Evolutionary conservation across 2,113 vertebrate species (phyloP).

Genomic region (Pyxicephalus adspersus): DNA sequence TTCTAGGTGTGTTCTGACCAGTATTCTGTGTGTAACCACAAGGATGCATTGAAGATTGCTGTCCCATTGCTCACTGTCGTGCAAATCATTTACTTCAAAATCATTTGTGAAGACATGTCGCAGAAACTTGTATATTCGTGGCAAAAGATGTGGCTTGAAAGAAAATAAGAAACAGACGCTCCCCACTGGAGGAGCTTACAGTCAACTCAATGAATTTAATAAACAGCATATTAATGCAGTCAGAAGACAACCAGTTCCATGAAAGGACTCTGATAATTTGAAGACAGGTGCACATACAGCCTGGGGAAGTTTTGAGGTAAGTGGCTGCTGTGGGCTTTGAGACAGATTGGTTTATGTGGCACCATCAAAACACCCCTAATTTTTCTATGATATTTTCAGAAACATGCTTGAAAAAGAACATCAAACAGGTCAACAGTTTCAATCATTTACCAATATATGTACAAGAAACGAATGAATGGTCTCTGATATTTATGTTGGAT

Average conservation of each 20-base stretch:
- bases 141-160: background rate
- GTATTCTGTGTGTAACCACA: background rate
- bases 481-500: too few relatives aligned
- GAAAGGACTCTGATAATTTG: background rate
- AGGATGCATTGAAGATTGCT: background rate
- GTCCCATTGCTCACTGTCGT: background rate
- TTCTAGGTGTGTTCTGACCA: background rate
- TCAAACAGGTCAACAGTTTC: too few relatives aligned
- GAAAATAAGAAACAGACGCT: background rate
- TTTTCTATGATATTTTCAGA: too few relatives aligned
- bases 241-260: background rate
- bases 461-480: too few relatives aligned
- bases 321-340: background rate
- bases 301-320: constrained; percentile 6
- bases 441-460: too few relatives aligned
- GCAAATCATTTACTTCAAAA: background rate
- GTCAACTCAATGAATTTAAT: constrained; percentile 4
- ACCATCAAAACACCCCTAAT: too few relatives aligned
- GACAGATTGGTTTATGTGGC: too few relatives aligned
- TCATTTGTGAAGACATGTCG: background rate
- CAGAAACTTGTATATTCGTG: background rate
- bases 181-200: constrained; percentile 14
- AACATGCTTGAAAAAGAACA: too few relatives aligned
- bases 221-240: background rate
- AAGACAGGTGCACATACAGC: background rate